Percentiles rank a stretch among this genome's conserved stretches.
Conservation (phyloP, 2,888 invertebrate species). For the Tinea pellionella region DNA sequence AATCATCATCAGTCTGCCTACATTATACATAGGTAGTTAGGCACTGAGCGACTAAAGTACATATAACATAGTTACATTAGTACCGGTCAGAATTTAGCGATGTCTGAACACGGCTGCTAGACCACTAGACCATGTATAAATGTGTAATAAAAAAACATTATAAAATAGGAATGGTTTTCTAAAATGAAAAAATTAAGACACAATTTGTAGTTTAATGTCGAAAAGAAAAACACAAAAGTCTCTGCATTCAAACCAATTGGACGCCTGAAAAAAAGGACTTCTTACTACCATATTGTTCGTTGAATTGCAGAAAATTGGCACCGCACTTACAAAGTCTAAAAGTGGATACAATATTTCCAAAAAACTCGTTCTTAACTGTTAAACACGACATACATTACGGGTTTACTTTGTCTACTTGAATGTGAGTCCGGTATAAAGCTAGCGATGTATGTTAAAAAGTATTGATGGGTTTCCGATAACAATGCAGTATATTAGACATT, state of each 20-base stretch:
- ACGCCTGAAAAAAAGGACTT: background rate
- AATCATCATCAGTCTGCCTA: no score
- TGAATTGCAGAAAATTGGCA: constrained; percentile 13
- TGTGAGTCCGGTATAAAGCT: background rate
- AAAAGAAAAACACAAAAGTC: background rate
- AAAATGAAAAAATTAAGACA: no score
- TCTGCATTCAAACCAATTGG: constrained; percentile 9
- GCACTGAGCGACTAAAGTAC: no score
- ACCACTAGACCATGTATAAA: no score
- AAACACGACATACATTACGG: background rate
- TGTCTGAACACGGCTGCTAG: no score
- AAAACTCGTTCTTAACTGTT: background rate
- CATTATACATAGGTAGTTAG: no score
- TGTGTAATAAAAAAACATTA: no score
- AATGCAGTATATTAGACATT: background rate
- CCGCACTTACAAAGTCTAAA: constrained; percentile 8
- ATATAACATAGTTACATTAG: no score
- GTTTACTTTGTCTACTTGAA: background rate
- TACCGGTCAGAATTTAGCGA: no score
- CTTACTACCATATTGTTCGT: constrained; percentile 10
- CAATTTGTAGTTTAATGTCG: no score
- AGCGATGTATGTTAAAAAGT: background rate
- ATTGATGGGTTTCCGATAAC: constrained; percentile 1
- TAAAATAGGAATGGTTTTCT: no score
- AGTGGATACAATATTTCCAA: background rate